Percentiles rank a stretch among this genome's conserved stretches.
Conservation (phyloP, 92 coral and sea anemone genomes). For the Meandrina meandrites region DNA sequence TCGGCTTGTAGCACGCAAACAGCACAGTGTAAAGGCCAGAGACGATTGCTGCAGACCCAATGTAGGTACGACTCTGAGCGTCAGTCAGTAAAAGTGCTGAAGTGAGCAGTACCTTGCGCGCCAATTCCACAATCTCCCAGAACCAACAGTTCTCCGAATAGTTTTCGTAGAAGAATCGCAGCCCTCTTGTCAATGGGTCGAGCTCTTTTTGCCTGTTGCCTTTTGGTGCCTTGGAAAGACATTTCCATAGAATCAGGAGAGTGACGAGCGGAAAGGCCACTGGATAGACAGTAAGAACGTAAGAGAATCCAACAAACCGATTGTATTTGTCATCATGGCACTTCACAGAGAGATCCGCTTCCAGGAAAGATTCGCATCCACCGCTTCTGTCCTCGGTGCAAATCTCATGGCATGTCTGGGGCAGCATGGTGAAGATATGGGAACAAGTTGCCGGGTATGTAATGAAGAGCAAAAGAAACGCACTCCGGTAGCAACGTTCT, state of each 20-base stretch:
- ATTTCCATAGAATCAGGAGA: constrained; percentile 21
- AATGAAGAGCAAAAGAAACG: constrained; percentile 45
- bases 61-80: constrained; percentile 42
- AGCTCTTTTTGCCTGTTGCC: not conserved
- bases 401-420: constrained; percentile 48
- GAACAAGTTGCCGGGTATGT: constrained; percentile 41
- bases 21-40: constrained; percentile 48
- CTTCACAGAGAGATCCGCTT: constrained; percentile 40
- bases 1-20: constrained; percentile 47
- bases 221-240: not conserved
- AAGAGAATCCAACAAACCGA: constrained; percentile 9
- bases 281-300: constrained; percentile 24
- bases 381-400: constrained; percentile 17
- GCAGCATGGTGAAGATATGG: constrained; percentile 35
- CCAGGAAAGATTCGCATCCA: constrained; percentile 30
- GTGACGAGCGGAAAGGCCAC: constrained; percentile 39
- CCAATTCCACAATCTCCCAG: constrained; percentile 56
- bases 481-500: constrained; percentile 20
- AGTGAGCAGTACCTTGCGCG: constrained; percentile 38
- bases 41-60: constrained; percentile 27
- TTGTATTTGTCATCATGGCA: constrained; percentile 40
- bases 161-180: constrained; percentile 53
- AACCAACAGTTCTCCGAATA: constrained; percentile 49
- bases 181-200: not conserved
- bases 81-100: constrained; percentile 32